Conservation (phyloP, 2,797 vertebrate genomes). For the Muscicapa comitata region DNA sequence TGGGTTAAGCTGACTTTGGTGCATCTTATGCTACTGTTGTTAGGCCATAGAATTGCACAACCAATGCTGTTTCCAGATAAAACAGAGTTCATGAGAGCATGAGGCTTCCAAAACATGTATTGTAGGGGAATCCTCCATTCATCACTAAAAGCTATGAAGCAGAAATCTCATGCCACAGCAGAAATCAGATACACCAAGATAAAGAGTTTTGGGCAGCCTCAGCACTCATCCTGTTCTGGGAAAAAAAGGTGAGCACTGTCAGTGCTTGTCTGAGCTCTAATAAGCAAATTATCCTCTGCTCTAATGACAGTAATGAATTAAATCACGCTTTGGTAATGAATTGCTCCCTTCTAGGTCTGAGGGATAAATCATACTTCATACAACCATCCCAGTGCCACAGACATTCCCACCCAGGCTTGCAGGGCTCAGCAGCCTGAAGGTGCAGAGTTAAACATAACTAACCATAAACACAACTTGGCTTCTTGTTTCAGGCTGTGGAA, state of each 20-base stretch:
- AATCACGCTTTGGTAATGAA: slow-evolving; percentile 35
- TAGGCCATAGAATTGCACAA: neutral
- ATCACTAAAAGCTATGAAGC: neutral
- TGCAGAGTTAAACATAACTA: neutral
- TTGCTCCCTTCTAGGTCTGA: slow-evolving; percentile 17
- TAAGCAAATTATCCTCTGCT: neutral
- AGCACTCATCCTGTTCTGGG: neutral
- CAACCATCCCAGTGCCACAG: neutral
- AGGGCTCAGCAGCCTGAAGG: neutral
- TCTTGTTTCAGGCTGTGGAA: neutral
- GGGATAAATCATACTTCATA: neutral
- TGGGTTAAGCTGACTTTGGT: neutral
- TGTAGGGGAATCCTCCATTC: neutral
- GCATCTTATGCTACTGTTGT: neutral
- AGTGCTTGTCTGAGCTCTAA: neutral
- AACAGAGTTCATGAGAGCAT: neutral
- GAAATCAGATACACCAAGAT: neutral
- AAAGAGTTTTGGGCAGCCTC: neutral
- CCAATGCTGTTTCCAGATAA: neutral
- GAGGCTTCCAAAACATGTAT: neutral
- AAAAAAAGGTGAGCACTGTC: neutral
- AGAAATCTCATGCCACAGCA: neutral
- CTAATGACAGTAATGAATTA: slow-evolving; percentile 57
- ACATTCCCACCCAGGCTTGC: neutral
- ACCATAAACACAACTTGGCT: fast-evolving